Evolutionary conservation across 2,888 invertebrate species (phyloP).

Genomic region (Stenodema calcarata): DNA sequence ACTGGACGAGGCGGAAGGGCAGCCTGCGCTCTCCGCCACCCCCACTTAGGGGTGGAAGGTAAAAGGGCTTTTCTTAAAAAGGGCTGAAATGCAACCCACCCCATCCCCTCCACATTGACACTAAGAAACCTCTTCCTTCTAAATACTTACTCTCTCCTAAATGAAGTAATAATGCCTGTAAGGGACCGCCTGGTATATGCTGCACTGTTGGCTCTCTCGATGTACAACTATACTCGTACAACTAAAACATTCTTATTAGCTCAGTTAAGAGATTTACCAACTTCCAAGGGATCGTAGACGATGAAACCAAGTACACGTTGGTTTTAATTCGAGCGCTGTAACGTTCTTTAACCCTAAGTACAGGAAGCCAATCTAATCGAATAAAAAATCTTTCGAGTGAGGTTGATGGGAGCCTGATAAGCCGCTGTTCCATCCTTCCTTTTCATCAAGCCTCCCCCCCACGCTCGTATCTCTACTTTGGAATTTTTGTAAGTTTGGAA

Average conservation of each 20-base stretch:
- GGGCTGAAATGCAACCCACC: not conserved
- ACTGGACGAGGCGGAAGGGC: conserved; percentile 24
- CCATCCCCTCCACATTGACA: not conserved
- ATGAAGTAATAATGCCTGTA: not conserved
- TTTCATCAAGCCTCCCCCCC: not conserved
- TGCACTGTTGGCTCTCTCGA: too few species aligned
- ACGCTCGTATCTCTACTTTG: not conserved
- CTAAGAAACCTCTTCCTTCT: not conserved
- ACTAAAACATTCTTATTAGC: too few species aligned
- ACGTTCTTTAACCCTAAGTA: not conserved
- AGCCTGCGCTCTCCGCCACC: not conserved
- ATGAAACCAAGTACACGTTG: too few species aligned
- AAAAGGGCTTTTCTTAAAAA: conserved; percentile 7
- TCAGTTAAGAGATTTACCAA: too few species aligned
- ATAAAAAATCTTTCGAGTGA: not conserved
- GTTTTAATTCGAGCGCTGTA: not conserved
- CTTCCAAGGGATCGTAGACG: too few species aligned
- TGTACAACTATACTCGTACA: too few species aligned
- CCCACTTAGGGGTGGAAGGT: not conserved
- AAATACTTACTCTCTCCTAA: not conserved
- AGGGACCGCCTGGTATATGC: not conserved
- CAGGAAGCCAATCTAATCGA: not conserved
- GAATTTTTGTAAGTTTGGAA: too few species aligned
- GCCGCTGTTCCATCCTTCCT: not conserved
- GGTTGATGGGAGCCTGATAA: not conserved